A percentile compares a stretch with the other conserved stretches of the same genome.
Conservation (phyloP, 1,140 invertebrate genomes). For the Stegodyphus dumicola region DNA sequence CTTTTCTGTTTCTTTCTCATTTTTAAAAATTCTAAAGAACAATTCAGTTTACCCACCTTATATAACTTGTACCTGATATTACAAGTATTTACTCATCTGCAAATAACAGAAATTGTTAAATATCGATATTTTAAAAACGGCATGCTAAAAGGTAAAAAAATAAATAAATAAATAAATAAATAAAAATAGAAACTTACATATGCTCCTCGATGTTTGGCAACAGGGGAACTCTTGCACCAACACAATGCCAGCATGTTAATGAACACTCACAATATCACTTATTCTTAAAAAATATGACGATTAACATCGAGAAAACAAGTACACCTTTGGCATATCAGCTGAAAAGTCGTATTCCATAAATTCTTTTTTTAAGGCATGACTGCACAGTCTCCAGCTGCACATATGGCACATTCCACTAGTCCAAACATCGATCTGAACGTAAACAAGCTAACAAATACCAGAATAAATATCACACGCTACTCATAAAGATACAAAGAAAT, state of each 20-base stretch:
- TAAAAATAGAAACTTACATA: neutral
- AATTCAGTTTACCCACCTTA: too few species aligned
- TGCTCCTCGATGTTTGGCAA: neutral
- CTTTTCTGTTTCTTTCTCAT: too few species aligned
- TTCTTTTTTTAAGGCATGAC: neutral
- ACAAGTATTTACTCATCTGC: too few species aligned
- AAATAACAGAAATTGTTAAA: too few species aligned
- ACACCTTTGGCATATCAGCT: too few species aligned
- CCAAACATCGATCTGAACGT: neutral
- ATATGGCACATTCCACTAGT: neutral
- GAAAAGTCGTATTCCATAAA: too few species aligned
- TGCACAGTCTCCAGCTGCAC: neutral
- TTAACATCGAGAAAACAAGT: too few species aligned
- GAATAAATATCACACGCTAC: neutral
- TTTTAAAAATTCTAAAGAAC: too few species aligned
- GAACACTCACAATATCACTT: too few species aligned
- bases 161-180: too few species aligned
- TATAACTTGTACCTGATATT: too few species aligned
- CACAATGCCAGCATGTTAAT: neutral
- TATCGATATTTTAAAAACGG: neutral
- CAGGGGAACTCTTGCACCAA: neutral
- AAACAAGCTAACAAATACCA: neutral
- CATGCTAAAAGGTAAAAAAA: neutral
- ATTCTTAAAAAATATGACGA: too few species aligned
- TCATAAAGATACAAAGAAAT: neutral